Percentiles rank a stretch among this genome's conserved stretches.
Conservation (phyloP, 35 echinoderm and acorn worm species). For the Amphiura filiformis region DNA sequence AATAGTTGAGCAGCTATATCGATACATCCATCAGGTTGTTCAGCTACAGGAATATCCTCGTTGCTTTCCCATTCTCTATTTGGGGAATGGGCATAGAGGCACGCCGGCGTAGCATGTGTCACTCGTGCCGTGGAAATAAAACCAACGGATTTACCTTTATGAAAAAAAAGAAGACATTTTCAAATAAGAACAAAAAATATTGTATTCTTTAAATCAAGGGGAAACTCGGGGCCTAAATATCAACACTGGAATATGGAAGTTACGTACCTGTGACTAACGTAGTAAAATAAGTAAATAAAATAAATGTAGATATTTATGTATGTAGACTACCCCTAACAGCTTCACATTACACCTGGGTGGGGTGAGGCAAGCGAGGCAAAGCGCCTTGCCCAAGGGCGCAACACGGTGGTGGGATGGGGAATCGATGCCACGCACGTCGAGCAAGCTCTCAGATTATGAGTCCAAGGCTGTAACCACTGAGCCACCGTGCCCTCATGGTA, state of each 20-base stretch:
- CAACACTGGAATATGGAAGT: neutral
- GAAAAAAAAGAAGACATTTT: neutral
- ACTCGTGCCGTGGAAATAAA: conserved; percentile 77
- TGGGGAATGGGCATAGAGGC: conserved; percentile 71
- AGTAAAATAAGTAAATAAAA: neutral
- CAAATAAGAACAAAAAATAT: neutral
- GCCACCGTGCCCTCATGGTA: too few relatives aligned
- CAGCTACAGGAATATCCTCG: conserved; percentile 47
- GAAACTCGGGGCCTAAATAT: neutral
- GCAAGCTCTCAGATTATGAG: too few relatives aligned
- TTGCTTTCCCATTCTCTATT: conserved; percentile 88
- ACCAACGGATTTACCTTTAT: conserved; percentile 79
- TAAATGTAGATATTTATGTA: too few relatives aligned
- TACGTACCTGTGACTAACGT: neutral
- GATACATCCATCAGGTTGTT: conserved; percentile 44
- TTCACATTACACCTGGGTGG: too few relatives aligned
- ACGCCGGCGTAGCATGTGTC: conserved; percentile 85
- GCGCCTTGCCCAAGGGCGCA: too few relatives aligned
- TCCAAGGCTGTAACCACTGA: too few relatives aligned
- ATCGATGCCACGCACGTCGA: too few relatives aligned
- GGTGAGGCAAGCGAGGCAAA: too few relatives aligned
- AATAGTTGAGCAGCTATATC: conserved; percentile 83
- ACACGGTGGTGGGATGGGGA: too few relatives aligned
- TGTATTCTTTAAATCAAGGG: too few relatives aligned
- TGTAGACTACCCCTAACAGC: too few relatives aligned